Evolutionary conservation across 2,888 invertebrate genomes (phyloP).

Genomic region (Drosophila diplacantha): DNA sequence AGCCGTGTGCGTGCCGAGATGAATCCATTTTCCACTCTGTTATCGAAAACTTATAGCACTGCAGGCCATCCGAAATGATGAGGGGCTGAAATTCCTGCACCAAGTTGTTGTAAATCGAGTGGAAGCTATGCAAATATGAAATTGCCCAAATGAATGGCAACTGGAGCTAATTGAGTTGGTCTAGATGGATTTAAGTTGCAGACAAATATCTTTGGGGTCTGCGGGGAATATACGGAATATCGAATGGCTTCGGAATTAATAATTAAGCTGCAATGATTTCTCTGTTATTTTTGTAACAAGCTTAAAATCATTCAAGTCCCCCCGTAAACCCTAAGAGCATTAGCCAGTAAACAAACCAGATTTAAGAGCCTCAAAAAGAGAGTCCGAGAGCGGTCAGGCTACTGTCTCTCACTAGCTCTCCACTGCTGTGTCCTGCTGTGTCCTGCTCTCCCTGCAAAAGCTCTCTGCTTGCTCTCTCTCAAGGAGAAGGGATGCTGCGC

Average conservation of each 20-base stretch:
- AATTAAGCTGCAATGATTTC: constrained; percentile 5
- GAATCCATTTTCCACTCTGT: constrained; percentile 23
- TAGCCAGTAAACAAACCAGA: not conserved
- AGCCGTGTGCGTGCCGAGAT: constrained; percentile 25
- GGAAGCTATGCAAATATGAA: constrained; percentile 12
- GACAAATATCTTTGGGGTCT: constrained; percentile 11
- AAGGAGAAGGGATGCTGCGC: constrained; percentile 27
- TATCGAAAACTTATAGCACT: constrained; percentile 36
- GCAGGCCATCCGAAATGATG: not conserved
- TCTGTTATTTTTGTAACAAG: constrained; percentile 3
- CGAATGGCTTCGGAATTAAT: constrained; percentile 10
- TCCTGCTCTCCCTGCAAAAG: constrained; percentile 13
- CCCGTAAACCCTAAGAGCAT: constrained; percentile 14
- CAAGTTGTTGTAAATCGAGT: constrained; percentile 8
- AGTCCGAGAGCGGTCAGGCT: not conserved
- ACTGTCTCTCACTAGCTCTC: not conserved
- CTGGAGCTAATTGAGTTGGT: constrained; percentile 15
- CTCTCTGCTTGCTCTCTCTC: constrained; percentile 13
- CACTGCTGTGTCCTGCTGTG: accelerated
- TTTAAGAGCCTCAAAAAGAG: constrained; percentile 4
- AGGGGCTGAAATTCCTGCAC: not conserved
- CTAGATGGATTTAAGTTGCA: constrained; percentile 18
- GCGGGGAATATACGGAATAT: not conserved
- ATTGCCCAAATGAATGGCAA: constrained; percentile 26
- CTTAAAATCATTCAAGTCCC: not conserved